A percentile compares a stretch with the other conserved stretches of the same genome.
Conservation (phyloP, 2,113 vertebrate genomes). For the Brachypodius melanocephalos region DNA sequence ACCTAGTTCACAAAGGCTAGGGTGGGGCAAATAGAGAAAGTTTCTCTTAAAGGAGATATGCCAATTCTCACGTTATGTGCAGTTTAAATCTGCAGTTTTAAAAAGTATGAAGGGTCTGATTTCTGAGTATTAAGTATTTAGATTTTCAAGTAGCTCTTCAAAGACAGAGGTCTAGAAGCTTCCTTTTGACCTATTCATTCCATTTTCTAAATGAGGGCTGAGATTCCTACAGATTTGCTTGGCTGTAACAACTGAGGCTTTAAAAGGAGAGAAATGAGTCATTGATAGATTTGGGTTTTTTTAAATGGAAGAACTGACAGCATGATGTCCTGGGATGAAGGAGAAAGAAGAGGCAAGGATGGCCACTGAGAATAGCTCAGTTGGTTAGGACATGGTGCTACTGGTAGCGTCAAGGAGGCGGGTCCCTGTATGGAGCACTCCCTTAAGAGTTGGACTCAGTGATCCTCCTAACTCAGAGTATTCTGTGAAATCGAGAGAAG, state of each 20-base stretch:
- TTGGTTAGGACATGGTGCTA: not conserved
- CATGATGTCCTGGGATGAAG: not conserved
- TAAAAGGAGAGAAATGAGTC: not conserved
- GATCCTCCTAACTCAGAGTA: not conserved
- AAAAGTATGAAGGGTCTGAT: not conserved
- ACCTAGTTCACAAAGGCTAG: not conserved
- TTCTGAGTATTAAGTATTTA: not conserved
- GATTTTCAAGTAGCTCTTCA: not conserved
- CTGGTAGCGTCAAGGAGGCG: not conserved
- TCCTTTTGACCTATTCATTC: not conserved
- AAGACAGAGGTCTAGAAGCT: not conserved
- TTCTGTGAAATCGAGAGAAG: not conserved
- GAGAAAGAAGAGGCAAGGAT: not conserved
- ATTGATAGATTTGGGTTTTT: not conserved
- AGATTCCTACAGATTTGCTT: not conserved
- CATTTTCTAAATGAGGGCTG: not conserved
- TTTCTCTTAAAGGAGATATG: not conserved
- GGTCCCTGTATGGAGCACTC: not conserved
- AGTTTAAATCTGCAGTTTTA: not conserved
- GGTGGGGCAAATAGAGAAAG: not conserved
- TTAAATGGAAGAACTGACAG: not conserved
- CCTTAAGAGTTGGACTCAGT: not conserved
- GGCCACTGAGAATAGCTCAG: not conserved
- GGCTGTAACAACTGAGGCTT: not conserved
- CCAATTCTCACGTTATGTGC: not conserved